These are phyloP conservation scores for Clusia tigrina DNA, from an alignment of 2,888 invertebrate genomes.

Conservation along the genomic window DNA sequence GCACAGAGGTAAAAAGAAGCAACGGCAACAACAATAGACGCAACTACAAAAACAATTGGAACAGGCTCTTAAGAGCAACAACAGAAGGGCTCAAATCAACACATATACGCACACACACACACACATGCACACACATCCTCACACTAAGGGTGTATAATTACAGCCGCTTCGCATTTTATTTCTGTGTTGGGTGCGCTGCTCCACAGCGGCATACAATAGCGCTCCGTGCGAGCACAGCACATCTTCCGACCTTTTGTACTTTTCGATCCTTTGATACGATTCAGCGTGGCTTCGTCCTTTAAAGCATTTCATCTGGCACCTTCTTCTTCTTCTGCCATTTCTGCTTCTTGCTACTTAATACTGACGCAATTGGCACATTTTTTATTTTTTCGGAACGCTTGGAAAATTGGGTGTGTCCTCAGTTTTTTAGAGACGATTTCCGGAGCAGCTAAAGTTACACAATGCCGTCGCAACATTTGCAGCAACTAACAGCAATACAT, in stretches of 20 bases:
- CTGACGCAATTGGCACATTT: constrained; percentile 3
- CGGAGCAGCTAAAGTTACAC: constrained; percentile 5
- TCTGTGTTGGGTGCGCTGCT: constrained; percentile 21
- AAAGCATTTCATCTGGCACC: background rate
- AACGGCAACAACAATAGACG: constrained; percentile 20
- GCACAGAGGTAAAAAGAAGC: constrained; percentile 31
- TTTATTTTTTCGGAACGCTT: background rate
- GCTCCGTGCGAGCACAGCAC: background rate
- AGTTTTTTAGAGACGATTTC: constrained; percentile 9
- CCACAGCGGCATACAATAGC: background rate
- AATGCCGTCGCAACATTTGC: background rate
- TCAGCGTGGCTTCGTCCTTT: too few species aligned
- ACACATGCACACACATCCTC: constrained; percentile 25
- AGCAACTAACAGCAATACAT: too few species aligned
- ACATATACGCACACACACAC: constrained; percentile 2
- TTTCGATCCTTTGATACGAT: constrained; percentile 4
- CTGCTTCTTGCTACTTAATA: background rate
- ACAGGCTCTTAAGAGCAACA: too few species aligned
- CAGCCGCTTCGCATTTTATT: too few species aligned
- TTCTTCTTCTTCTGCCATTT: background rate
- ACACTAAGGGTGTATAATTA: constrained; percentile 42
- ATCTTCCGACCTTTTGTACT: too few species aligned
- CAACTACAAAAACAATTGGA: too few species aligned
- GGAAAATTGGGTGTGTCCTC: constrained; percentile 3
- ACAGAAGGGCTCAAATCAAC: constrained; percentile 22